Evolutionary conservation across 2,113 vertebrate genomes (phyloP), one percentile per base, ranked within the genome.

Genomic region (Tetraodon nigroviridis): DNA sequence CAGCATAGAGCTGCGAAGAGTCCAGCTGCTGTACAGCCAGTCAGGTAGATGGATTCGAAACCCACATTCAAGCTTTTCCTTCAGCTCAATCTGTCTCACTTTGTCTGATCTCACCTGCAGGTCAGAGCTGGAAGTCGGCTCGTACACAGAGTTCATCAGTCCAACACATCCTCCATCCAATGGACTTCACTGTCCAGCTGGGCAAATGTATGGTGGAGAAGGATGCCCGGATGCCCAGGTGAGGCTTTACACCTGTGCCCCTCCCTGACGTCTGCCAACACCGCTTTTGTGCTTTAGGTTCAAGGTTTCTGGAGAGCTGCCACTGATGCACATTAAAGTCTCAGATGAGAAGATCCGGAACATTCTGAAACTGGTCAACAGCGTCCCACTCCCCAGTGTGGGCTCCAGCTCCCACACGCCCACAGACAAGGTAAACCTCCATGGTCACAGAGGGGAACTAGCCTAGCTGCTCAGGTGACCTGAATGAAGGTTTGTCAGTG

Each of bases 161-260:
- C 16, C 87, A 95, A 56, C 97, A 99, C 68, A 67, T 99, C 64
- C 82, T 99, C 14, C 95, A 92, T 40, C 97, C 95, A 0, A 91
- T 98, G 92, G 94, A 98, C 84, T 89, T 98, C 76, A 91, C 91
- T 0, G 62, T 98, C 5, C 92, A 94, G 62, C 57, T 99, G 71
- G 93, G 92, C 58, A 97, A 97, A 79, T 93, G 94, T 0, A 93
- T 99, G 94, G 93, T 98, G 67, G 95, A 97, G 37, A 95, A 92
- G 73, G 97, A 99, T 42, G 55, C 80, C 63, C 87, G 97, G 63
- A 99, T 99, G 94, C 83, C 97, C 58, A 95, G 90, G 97, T 98
- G 62, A 0, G 7, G 6, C 3, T 16, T n/a, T 15, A 0, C 1
- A 18, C 42, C 0, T 16, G 15, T 4, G 15, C 13, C 13, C 17